Percentiles rank a stretch among this genome's conserved stretches.
Evolutionary conservation across 2,797 vertebrate species (phyloP).

Genomic region (Artibeus lituratus): DNA sequence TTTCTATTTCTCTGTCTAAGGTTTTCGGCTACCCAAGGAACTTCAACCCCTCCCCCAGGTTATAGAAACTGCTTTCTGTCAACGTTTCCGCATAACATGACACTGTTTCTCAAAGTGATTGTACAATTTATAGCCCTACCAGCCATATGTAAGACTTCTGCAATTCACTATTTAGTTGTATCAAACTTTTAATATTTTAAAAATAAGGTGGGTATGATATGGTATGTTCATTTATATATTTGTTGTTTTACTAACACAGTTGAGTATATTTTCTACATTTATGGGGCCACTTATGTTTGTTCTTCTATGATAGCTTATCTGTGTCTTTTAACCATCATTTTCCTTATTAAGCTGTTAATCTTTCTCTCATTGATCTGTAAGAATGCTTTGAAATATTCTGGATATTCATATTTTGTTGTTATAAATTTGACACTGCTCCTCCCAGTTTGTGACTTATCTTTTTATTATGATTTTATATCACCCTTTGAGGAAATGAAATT

Average conservation of each 20-base stretch:
- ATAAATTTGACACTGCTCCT: background rate
- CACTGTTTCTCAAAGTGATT: background rate
- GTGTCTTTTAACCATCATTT: background rate
- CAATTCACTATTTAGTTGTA: background rate
- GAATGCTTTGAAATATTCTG: background rate
- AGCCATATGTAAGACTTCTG: background rate
- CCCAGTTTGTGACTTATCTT: background rate
- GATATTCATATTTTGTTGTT: background rate
- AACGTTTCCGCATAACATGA: background rate
- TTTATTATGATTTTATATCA: background rate
- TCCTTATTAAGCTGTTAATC: background rate
- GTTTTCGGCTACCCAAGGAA: background rate
- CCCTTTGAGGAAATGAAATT: background rate
- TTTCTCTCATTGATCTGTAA: background rate
- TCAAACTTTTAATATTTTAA: background rate
- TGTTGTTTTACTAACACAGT: background rate
- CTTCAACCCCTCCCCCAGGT: background rate
- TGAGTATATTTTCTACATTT: background rate
- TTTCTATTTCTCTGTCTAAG: background rate
- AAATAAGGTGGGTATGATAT: background rate
- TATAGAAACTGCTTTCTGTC: background rate
- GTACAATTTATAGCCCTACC: background rate
- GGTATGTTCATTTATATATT: background rate
- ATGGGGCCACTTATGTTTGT: background rate
- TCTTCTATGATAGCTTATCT: background rate